Percentiles rank a stretch among this genome's conserved stretches.
Evolutionary conservation across 2,113 vertebrate genomes (phyloP).

Genomic region (Muntiacus muntjak): DNA sequence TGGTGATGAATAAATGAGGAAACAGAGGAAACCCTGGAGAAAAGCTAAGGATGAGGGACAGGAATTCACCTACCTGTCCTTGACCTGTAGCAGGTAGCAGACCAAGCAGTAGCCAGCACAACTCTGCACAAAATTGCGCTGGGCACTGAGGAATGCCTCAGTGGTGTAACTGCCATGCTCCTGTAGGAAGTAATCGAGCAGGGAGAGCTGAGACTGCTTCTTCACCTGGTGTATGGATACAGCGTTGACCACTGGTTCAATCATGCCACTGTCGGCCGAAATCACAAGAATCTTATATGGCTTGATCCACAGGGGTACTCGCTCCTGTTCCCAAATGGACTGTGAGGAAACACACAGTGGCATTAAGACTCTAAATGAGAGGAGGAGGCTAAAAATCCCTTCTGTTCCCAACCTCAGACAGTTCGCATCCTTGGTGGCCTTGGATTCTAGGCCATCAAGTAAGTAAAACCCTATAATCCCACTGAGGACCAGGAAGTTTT

Average conservation of each 20-base stretch:
- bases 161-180: slow-evolving; percentile 90
- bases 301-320: slow-evolving; percentile 94
- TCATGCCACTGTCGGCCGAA: slow-evolving; percentile 96
- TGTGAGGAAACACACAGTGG: slow-evolving; percentile 65
- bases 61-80: slow-evolving; percentile 87
- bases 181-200: slow-evolving; percentile 95
- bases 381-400: not conserved
- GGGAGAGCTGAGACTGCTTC: slow-evolving; percentile 93
- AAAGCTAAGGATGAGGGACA: not conserved
- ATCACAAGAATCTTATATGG: slow-evolving; percentile 97
- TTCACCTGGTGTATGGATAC: slow-evolving; percentile 98
- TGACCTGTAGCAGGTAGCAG: slow-evolving; percentile 97
- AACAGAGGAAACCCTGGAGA: not conserved
- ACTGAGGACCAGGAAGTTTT: not conserved
- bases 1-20: not conserved
- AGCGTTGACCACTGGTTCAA: slow-evolving; percentile 94
- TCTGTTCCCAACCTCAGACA: not conserved
- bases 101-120: slow-evolving; percentile 94
- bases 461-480: not conserved
- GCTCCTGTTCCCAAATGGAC: slow-evolving; percentile 95
- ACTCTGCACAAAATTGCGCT: slow-evolving; percentile 95
- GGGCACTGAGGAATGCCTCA: slow-evolving; percentile 92
- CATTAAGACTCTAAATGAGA: not conserved
- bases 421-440: not conserved
- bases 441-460: not conserved